These are phyloP conservation scores for Uria lomvia DNA, from an alignment of 2,113 vertebrate species.

Conservation along the genomic window DNA sequence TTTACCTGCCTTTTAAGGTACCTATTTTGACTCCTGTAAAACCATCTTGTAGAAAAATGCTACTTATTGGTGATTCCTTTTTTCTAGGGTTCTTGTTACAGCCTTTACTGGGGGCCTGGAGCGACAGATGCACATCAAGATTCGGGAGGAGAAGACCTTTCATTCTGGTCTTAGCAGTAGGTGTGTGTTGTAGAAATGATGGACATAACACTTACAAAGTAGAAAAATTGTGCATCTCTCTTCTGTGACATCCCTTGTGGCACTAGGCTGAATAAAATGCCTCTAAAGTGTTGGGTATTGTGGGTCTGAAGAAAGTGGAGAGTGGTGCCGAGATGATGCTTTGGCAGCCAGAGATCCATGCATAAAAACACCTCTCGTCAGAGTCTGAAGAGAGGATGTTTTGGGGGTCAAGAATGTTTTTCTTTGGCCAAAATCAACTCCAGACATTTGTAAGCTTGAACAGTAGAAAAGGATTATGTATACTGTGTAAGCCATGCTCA, in stretches of 20 bases:
- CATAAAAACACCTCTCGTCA: neutral
- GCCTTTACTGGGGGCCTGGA: conserved; percentile 94
- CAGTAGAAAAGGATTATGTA: neutral
- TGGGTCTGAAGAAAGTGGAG: neutral
- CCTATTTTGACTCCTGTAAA: neutral
- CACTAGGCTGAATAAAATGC: neutral
- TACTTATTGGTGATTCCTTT: neutral
- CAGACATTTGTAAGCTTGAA: neutral
- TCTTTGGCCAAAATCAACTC: neutral
- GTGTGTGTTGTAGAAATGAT: conserved; percentile 70
- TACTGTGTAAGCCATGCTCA: neutral
- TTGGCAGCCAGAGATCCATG: neutral
- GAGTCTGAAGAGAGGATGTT: neutral
- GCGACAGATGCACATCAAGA: conserved; percentile 92
- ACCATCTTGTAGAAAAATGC: neutral
- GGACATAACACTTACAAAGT: neutral
- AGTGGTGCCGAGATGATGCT: neutral
- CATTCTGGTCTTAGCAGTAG: conserved; percentile 93
- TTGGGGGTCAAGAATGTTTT: neutral
- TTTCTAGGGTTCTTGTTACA: conserved; percentile 90
- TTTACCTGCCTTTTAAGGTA: neutral
- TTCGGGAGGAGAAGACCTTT: conserved; percentile 94
- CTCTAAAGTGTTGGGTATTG: neutral
- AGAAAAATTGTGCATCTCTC: accelerated
- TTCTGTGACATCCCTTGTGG: neutral